Conservation (phyloP, 2,797 vertebrate genomes). For the Syngnathus rostellatus region DNA sequence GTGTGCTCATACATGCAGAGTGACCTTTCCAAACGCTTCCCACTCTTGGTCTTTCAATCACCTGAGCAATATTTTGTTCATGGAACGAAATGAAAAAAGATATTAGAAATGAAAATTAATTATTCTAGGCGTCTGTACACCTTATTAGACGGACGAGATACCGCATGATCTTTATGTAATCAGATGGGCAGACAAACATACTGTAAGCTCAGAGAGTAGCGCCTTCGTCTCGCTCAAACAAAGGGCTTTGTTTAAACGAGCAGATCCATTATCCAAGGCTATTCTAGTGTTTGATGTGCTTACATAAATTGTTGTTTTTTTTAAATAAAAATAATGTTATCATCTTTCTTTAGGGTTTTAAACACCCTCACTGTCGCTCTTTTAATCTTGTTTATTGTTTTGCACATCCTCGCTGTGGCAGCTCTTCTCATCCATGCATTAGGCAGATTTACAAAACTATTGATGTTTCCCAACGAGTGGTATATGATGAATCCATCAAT, state of each 20-base stretch:
- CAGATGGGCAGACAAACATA: neutral
- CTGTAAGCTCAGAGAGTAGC: neutral
- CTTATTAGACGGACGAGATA: neutral
- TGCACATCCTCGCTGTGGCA: neutral
- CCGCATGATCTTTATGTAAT: neutral
- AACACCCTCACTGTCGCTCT: too few relatives aligned
- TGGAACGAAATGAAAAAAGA: neutral
- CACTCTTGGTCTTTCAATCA: slow-evolving; percentile 18
- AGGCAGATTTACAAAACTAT: neutral
- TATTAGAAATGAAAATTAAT: neutral
- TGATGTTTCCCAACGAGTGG: neutral
- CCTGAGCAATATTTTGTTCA: slow-evolving; percentile 7
- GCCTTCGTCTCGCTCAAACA: neutral
- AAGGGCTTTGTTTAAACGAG: neutral
- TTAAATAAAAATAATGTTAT: too few relatives aligned
- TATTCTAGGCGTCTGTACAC: neutral
- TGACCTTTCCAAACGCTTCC: slow-evolving; percentile 36
- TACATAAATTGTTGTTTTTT: too few relatives aligned
- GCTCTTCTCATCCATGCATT: too few relatives aligned
- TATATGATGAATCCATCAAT: too few relatives aligned
- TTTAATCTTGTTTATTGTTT: neutral
- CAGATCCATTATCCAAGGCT: neutral
- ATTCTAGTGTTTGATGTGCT: neutral
- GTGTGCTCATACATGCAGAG: neutral
- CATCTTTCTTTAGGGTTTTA: too few relatives aligned